Conservation (phyloP, 2,113 vertebrate species). For the Prinia subflava region DNA sequence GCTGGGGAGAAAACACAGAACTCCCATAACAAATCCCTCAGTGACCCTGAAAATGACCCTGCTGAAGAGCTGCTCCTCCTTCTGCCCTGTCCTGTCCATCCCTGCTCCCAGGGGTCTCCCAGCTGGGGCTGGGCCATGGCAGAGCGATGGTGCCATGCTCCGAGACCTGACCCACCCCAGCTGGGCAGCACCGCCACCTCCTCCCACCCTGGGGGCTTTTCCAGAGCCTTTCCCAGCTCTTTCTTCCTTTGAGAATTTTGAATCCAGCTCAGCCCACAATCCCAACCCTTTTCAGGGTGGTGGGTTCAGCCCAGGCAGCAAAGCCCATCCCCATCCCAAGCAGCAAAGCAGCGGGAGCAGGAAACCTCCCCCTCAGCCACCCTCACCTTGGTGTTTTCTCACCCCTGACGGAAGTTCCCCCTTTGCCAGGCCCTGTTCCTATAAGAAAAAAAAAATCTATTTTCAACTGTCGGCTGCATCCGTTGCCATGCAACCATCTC, state of each 20-base stretch:
- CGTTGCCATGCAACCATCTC: constrained; percentile 11
- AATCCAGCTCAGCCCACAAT: not conserved
- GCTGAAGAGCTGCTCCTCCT: fast-evolving
- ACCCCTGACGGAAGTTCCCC: not conserved
- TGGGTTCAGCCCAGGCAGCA: not conserved
- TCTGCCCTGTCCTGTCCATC: too few species aligned
- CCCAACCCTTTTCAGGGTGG: not conserved
- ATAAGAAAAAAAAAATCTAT: constrained; percentile 7
- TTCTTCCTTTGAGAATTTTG: not conserved
- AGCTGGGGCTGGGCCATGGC: not conserved
- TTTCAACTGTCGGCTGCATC: constrained; percentile 36
- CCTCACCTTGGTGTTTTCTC: not conserved
- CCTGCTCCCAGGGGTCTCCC: not conserved
- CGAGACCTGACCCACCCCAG: not conserved
- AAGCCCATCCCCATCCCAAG: not conserved
- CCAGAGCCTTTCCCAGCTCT: not conserved
- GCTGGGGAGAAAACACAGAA: not conserved
- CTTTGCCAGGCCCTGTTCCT: not conserved
- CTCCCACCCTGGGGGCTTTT: too few species aligned
- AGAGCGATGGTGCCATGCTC: fast-evolving
- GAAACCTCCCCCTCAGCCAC: not conserved
- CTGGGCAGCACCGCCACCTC: not conserved
- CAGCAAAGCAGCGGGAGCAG: not conserved
- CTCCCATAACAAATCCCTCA: fast-evolving
- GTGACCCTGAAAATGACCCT: not conserved